These are phyloP conservation scores for Saturnia japonica DNA, from an alignment of 2,888 invertebrate genomes.

Conservation along the genomic window DNA sequence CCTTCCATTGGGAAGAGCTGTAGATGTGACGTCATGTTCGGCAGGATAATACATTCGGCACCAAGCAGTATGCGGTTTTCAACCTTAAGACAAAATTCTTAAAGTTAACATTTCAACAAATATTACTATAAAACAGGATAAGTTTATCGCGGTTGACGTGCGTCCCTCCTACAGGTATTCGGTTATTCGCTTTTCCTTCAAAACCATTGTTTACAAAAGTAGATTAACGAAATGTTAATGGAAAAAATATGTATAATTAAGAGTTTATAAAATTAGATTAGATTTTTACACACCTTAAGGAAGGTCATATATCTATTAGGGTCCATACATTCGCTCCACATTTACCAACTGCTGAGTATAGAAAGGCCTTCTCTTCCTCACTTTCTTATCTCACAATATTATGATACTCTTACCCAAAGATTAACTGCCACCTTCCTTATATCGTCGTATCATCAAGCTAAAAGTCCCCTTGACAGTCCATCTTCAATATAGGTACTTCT, in stretches of 20 bases:
- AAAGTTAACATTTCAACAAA: not conserved
- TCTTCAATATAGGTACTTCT: too few relatives aligned
- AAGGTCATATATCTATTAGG: not conserved
- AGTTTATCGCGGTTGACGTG: conserved; percentile 27
- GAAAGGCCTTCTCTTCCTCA: too few relatives aligned
- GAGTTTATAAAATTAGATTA: not conserved
- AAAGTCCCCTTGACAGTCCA: too few relatives aligned
- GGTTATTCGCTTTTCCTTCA: conserved; percentile 27
- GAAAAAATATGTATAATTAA: not conserved
- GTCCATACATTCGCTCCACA: not conserved
- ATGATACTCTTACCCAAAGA: too few relatives aligned
- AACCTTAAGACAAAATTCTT: not conserved
- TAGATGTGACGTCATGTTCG: conserved; percentile 33
- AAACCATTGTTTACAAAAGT: conserved; percentile 18
- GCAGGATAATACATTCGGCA: conserved; percentile 3
- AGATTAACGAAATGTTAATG: conserved; percentile 11
- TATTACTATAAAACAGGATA: not conserved
- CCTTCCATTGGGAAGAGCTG: conserved; percentile 17
- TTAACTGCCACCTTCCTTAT: too few relatives aligned
- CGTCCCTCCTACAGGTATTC: conserved; percentile 27
- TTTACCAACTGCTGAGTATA: not conserved
- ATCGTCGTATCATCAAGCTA: too few relatives aligned
- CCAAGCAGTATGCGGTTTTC: not conserved
- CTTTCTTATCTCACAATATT: too few relatives aligned
- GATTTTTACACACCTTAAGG: too few relatives aligned